Evolutionary conservation across 2,888 invertebrate species (phyloP), one percentile per base, ranked within the genome.

Genomic region (Enchytraeus crypticus): DNA sequence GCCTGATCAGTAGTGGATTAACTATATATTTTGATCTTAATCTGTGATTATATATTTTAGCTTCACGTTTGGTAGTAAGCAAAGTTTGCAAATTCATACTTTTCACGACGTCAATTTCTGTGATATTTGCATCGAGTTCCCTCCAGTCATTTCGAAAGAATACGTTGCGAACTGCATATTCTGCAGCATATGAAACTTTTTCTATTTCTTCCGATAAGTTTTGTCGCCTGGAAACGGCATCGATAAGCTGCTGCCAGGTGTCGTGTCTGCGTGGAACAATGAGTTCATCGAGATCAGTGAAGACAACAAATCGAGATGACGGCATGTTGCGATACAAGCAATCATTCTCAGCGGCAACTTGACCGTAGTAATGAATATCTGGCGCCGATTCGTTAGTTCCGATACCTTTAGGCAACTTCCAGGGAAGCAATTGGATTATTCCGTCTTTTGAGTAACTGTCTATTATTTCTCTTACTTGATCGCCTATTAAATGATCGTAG

Each of bases 81-180:
- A 71, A 71, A 1, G 74, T 73, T 1, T 70, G 57, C n/a, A 63
- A 29, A 26, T 49, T 34, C 21, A 61, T 23, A 18, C 8, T n/a
- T 23, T 47, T 26, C 11, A 57, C 34, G 2, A 26, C 21, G n/a
- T 38, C 23, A 55, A 71, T 70, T 14, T 51, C 8, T 8, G 56
- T 55, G 14, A 51, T 46, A 14, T 23, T 2, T n/a, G 18, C 51
- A 11, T 27, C 30, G 3, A 3, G n/a, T 18, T 38, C 33, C 38
- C 34, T 18, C 61, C 61, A 61, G 79, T 88, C 88, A 1, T 88
- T 82, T 75, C 88, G 88, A 78, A 88, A 89, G 79, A 89, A 89
- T 5, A 87, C 87, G 79, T 89, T 89, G 78, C 90, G 89, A 76
- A 92, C 91, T n/a, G n/a, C n/a, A n/a, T n/a, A n/a, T n/a, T n/a